Evolutionary conservation across 2,797 vertebrate genomes (phyloP), one percentile per base, ranked within the genome.

Genomic region (Xenentodon cancila): DNA sequence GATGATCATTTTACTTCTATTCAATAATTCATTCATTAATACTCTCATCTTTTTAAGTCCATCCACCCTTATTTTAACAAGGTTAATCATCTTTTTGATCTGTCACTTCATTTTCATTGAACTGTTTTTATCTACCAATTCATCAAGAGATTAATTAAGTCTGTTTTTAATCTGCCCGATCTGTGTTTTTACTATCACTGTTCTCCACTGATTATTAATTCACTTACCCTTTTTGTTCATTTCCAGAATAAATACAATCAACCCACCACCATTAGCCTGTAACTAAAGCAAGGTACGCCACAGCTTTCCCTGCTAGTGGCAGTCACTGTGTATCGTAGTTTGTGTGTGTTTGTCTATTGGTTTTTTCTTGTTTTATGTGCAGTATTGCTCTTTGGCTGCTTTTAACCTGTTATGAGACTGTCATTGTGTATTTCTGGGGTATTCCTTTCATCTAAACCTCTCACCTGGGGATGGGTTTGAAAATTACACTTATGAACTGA

Each of bases 251-350:
- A 85, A 90, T 80, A 82, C 80, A 81, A 58, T 86, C 85, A 77
- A 67, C 74, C 75, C 66, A 74, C 80, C 89, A 88, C 59, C 87
- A 71, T 90, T 91, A 91, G 81, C 77, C 85, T 92, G 89, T 93
- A 92, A 92, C 89, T 88, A 86, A 88, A 91, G 15, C 71, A 89
- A 93, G 91, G 91, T 93, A 92, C 68, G 79, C 32, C 37, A 53
- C 53, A 54, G 40, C 46, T 44, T 1, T 5, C 3, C 22, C 30
- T 59, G 32, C 55, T 45, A 22, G 20, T 40, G 5, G 44, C 30
- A 49, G 15, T 71, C 53, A 19, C 18, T 69, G 63, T 65, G 32
- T 57, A 47, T 72, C 7, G 50, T 15, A 21, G 3, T 73, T 43
- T 60, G 8, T 73, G 8, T 73, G 16, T 62, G 22, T 9, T 44